Evolutionary conservation across 1,140 invertebrate genomes (phyloP).

Genomic region (Drosophila sp.): DNA sequence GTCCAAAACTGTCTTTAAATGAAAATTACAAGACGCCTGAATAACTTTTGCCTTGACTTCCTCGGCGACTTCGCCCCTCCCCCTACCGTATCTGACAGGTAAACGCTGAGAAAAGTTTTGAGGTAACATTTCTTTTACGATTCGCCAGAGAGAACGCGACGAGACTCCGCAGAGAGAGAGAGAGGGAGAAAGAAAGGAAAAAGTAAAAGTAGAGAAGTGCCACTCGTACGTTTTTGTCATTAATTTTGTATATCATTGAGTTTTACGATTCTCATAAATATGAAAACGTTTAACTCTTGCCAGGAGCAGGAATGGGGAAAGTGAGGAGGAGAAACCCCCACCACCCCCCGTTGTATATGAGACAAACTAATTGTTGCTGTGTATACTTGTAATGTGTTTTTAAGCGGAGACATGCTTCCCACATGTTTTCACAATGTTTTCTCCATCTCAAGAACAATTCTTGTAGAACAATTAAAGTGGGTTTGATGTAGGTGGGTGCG

Average conservation of each 20-base stretch:
- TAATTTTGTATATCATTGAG: constrained; percentile 82
- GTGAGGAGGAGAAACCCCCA: neutral
- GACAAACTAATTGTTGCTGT: constrained; percentile 79
- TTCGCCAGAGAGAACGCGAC: constrained; percentile 60
- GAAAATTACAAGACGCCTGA: constrained; percentile 77
- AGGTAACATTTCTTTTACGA: constrained; percentile 79
- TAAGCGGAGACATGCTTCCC: constrained; percentile 71
- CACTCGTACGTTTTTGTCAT: constrained; percentile 75
- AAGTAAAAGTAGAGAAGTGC: constrained; percentile 48
- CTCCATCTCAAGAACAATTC: constrained; percentile 36
- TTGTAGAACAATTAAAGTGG: constrained; percentile 35
- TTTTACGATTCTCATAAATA: constrained; percentile 82
- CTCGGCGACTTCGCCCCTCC: neutral
- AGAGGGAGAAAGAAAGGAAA: constrained; percentile 49
- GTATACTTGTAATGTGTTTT: constrained; percentile 76
- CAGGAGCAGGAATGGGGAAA: constrained; percentile 6
- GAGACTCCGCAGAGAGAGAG: constrained; percentile 21
- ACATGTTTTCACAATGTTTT: constrained; percentile 78
- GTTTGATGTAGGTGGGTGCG: constrained; percentile 14
- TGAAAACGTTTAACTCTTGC: constrained; percentile 82
- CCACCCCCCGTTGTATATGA: constrained; percentile 43
- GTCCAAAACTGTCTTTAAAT: constrained; percentile 73
- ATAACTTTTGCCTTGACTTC: constrained; percentile 36
- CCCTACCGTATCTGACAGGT: constrained; percentile 31
- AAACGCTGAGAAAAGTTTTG: constrained; percentile 67